These are phyloP conservation scores for Alcis repandata DNA, from an alignment of 2,888 invertebrate genomes.

Conservation along the genomic window DNA sequence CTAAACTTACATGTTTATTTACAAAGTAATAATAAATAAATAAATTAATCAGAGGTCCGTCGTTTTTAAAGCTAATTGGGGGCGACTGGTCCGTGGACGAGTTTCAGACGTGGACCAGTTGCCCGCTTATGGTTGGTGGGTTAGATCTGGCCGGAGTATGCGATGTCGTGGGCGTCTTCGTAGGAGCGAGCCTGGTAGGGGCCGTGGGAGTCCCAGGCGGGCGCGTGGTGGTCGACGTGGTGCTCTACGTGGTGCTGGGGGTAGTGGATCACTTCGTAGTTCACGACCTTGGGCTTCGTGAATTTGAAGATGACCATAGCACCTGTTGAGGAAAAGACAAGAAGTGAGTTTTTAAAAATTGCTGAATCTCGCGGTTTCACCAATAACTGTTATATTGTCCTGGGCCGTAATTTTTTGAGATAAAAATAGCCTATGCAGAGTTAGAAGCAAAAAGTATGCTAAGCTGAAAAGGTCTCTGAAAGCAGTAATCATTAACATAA, in stretches of 20 bases:
- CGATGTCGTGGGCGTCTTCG: slow-evolving; percentile 86
- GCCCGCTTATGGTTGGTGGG: slow-evolving; percentile 49
- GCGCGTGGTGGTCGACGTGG: slow-evolving; percentile 87
- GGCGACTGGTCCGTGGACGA: no score
- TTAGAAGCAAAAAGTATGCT: no score
- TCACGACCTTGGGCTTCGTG: slow-evolving; percentile 94
- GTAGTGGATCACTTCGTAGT: slow-evolving; percentile 95
- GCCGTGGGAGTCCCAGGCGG: slow-evolving; percentile 85
- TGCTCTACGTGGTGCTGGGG: slow-evolving; percentile 91
- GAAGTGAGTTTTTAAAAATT: not conserved
- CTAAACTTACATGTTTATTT: slow-evolving; percentile 79
- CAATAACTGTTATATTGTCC: no score
- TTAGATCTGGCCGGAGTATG: slow-evolving; percentile 86
- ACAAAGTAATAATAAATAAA: slow-evolving; percentile 76
- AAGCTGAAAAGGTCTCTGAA: no score
- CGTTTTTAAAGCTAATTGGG: slow-evolving; percentile 63
- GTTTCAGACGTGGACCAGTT: no score
- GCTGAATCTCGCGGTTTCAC: no score
- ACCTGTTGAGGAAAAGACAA: slow-evolving; percentile 58
- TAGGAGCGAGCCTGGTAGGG: slow-evolving; percentile 88
- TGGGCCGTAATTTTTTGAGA: no score
- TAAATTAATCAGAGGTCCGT: slow-evolving; percentile 82
- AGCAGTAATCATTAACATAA: no score
- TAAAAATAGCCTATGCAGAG: no score
- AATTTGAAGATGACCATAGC: slow-evolving; percentile 95